Conservation (phyloP, 2,113 vertebrate genomes). For the Gallinago undulata region DNA sequence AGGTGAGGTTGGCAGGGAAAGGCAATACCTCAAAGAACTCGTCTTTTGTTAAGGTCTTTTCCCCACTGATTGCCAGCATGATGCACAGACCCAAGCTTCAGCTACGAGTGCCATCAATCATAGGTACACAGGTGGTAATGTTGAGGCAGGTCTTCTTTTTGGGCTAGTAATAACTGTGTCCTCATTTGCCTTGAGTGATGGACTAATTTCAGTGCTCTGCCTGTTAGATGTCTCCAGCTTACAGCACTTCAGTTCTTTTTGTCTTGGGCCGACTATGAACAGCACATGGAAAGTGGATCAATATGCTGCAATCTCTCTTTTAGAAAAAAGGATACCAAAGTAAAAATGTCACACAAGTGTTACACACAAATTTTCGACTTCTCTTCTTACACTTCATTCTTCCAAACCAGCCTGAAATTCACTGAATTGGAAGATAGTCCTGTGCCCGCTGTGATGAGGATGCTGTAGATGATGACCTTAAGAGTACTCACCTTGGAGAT, state of each 20-base stretch:
- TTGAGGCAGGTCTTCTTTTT: not conserved
- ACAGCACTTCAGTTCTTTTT: not conserved
- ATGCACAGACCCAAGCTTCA: not conserved
- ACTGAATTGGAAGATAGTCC: not conserved
- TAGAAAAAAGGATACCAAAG: not conserved
- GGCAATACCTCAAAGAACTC: not conserved
- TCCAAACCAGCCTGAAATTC: not conserved
- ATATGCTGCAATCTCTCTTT: not conserved
- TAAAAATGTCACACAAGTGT: not conserved
- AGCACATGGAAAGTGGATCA: not conserved
- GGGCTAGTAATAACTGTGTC: not conserved
- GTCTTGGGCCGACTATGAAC: not conserved
- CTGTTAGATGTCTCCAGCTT: not conserved
- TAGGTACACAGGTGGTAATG: not conserved
- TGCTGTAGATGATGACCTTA: not conserved
- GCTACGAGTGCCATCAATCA: not conserved
- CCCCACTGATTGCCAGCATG: not conserved
- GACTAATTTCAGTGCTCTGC: not conserved
- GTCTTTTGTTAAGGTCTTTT: not conserved
- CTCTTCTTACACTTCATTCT: not conserved
- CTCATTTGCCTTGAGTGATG: not conserved
- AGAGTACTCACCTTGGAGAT: not conserved
- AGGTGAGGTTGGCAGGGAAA: not conserved
- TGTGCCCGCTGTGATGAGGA: not conserved
- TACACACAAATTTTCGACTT: not conserved